Percentiles rank a stretch among this genome's conserved stretches.
Conservation (phyloP, 1,140 invertebrate genomes). For the Diorhabda elongata region DNA sequence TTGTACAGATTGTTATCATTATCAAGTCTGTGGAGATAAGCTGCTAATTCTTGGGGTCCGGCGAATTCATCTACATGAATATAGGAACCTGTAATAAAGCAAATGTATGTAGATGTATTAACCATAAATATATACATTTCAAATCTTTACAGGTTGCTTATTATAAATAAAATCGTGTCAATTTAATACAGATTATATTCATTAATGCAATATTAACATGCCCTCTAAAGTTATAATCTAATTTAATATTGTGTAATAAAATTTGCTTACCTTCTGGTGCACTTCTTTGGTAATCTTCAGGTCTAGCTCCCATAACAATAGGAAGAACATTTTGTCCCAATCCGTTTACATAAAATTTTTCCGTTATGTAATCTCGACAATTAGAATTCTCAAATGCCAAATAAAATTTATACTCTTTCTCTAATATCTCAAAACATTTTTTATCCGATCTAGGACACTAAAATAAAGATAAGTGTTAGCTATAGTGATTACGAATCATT, state of each 20-base stretch:
- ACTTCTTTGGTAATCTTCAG: constrained; percentile 80
- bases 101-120: too few relatives aligned
- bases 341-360: constrained; percentile 95
- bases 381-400: constrained; percentile 96
- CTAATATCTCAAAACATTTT: constrained; percentile 87
- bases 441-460: constrained; percentile 74
- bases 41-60: constrained; percentile 76
- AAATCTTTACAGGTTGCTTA: too few relatives aligned
- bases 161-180: too few relatives aligned
- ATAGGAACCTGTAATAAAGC: constrained; percentile 53
- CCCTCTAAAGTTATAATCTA: too few relatives aligned
- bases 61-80: constrained; percentile 95
- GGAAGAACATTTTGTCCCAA: constrained; percentile 67
- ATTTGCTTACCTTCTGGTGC: constrained; percentile 75
- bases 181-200: too few relatives aligned
- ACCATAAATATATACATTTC: too few relatives aligned
- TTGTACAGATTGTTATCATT: constrained; percentile 85
- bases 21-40: constrained; percentile 80
- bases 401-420: constrained; percentile 96
- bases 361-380: constrained; percentile 93
- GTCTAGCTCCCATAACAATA: constrained; percentile 87
- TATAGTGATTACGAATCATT: too few relatives aligned
- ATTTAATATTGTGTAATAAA: too few relatives aligned
- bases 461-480: constrained; percentile 5
- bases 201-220: too few relatives aligned